Conservation (phyloP, 2,888 invertebrate species). For the Eupithecia inturbata region DNA sequence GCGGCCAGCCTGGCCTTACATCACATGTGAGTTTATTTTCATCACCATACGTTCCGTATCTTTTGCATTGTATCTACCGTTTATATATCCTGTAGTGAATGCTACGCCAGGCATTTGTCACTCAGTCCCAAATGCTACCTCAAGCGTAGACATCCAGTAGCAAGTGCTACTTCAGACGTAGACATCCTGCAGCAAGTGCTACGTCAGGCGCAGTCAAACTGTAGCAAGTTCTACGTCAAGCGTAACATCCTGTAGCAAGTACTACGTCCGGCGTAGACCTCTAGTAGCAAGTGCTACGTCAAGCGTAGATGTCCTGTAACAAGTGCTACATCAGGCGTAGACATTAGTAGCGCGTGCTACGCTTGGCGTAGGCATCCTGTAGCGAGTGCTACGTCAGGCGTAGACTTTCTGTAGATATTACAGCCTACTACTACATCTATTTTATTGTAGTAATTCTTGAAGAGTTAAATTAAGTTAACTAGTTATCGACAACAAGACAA, state of each 20-base stretch:
- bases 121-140: background rate
- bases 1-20: slow-evolving; percentile 89
- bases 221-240: background rate
- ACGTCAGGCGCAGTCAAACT: background rate
- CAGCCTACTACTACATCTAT: too few species aligned
- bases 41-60: background rate
- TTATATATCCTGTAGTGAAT: background rate
- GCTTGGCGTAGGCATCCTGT: background rate
- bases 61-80: background rate
- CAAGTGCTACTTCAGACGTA: background rate
- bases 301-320: background rate
- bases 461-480: background rate
- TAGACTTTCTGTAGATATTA: background rate
- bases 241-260: background rate
- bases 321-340: too few species aligned
- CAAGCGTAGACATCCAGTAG: background rate
- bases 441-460: background rate
- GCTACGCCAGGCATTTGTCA: background rate
- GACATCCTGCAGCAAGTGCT: background rate
- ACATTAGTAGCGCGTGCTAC: background rate
- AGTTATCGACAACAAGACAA: slow-evolving; percentile 5
- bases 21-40: slow-evolving; percentile 66
- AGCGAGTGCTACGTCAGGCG: background rate
- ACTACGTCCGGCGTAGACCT: background rate
- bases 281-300: background rate